Evolutionary conservation across 2,113 vertebrate genomes (phyloP).

Genomic region (Camelus bactrianus): DNA sequence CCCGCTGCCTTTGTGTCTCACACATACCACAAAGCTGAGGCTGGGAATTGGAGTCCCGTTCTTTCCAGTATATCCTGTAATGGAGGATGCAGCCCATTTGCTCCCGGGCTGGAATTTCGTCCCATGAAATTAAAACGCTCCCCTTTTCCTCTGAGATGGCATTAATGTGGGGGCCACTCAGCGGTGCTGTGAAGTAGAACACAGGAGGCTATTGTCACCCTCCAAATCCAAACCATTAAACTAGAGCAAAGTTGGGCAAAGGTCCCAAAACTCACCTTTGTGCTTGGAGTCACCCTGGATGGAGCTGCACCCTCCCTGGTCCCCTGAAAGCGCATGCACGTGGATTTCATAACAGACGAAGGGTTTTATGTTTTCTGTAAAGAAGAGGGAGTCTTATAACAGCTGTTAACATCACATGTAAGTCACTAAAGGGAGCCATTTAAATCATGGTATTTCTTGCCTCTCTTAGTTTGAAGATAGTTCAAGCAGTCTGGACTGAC

Average conservation of each 20-base stretch:
- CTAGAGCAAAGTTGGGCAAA: background rate
- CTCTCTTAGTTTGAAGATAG: background rate
- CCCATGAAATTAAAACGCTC: conserved; percentile 78
- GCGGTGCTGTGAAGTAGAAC: conserved; percentile 80
- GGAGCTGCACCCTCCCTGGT: conserved; percentile 74
- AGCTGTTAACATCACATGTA: too few relatives aligned
- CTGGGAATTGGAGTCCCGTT: background rate
- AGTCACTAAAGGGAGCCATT: background rate
- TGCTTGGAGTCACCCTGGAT: conserved; percentile 38
- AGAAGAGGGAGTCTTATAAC: background rate
- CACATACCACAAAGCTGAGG: conserved; percentile 65
- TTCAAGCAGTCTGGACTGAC: background rate
- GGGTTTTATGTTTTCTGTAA: conserved; percentile 82
- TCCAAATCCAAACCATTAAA: background rate
- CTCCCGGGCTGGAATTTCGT: conserved; percentile 76
- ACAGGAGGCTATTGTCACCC: background rate
- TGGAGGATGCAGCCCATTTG: conserved; percentile 84
- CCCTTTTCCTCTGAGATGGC: background rate
- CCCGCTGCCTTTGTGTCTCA: background rate
- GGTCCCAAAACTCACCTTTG: conserved; percentile 79
- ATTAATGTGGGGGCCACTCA: conserved; percentile 78
- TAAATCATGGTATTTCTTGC: background rate
- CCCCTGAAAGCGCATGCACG: conserved; percentile 73
- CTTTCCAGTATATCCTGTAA: conserved; percentile 84
- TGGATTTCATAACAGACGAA: conserved; percentile 83